These are phyloP conservation scores for Polia nebulosa DNA, from an alignment of 2,888 invertebrate genomes.

Conservation along the genomic window DNA sequence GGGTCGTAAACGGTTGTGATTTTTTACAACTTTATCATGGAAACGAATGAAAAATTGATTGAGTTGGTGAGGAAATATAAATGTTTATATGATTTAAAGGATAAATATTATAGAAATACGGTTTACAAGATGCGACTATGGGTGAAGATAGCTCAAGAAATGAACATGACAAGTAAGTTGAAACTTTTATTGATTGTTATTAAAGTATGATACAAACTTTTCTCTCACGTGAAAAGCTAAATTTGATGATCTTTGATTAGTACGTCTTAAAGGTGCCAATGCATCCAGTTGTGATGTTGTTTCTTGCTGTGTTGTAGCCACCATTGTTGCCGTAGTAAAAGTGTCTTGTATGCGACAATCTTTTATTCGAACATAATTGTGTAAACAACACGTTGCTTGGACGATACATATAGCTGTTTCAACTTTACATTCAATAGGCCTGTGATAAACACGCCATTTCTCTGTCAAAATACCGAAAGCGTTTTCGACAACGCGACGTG, in stretches of 20 bases:
- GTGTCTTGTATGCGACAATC: slow-evolving; percentile 1
- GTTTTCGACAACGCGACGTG: slow-evolving; percentile 11
- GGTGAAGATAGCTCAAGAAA: slow-evolving; percentile 3
- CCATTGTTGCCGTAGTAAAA: slow-evolving; percentile 1
- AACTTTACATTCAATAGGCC: slow-evolving; percentile 17
- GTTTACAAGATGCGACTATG: slow-evolving; percentile 8
- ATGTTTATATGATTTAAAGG: too few relatives aligned
- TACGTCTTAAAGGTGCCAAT: slow-evolving; percentile 8
- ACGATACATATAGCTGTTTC: slow-evolving; percentile 13
- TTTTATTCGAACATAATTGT: slow-evolving; percentile 3
- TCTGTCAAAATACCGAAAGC: slow-evolving; percentile 10
- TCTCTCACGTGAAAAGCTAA: slow-evolving; percentile 18
- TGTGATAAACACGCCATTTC: slow-evolving; percentile 16
- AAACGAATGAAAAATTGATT: too few relatives aligned
- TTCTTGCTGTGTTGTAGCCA: slow-evolving; percentile 3
- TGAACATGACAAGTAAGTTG: slow-evolving; percentile 9
- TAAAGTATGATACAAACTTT: slow-evolving; percentile 20
- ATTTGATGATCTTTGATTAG: slow-evolving; percentile 19
- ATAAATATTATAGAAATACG: too few relatives aligned
- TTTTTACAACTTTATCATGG: too few relatives aligned
- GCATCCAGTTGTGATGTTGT: slow-evolving; percentile 1
- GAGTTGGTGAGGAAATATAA: too few relatives aligned
- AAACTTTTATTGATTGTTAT: slow-evolving; percentile 19
- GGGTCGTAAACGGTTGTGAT: too few relatives aligned
- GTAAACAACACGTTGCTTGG: slow-evolving; percentile 15